phyloP scores from a whole-genome alignment of 2,888 invertebrate genomes.

The Drepana falcataria region DNA sequence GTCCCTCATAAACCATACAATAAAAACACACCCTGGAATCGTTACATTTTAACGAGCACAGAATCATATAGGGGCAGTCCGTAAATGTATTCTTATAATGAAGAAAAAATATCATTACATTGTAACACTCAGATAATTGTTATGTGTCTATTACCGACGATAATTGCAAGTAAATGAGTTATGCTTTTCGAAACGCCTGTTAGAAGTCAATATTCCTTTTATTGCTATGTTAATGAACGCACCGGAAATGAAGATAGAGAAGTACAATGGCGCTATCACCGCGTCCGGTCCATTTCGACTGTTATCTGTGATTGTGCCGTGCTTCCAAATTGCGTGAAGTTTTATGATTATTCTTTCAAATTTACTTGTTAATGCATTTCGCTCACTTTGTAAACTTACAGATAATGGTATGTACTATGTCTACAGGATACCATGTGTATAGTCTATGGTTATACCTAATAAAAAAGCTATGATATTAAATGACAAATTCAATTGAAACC shows the following conservation, averaged over 20 bases:
- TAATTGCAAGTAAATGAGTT: conserved; percentile 6
- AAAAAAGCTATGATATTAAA: no score
- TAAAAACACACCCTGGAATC: conserved; percentile 68
- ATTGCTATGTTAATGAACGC: conserved; percentile 37
- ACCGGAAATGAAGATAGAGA: conserved; percentile 48
- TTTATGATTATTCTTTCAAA: conserved; percentile 52
- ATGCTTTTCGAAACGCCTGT: conserved; percentile 18
- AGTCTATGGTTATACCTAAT: no score
- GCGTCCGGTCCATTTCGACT: conserved; percentile 46
- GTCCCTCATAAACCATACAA: conserved; percentile 67
- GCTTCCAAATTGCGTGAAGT: conserved; percentile 38
- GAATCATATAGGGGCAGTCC: conserved; percentile 69
- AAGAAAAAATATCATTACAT: conserved; percentile 38
- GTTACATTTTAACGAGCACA: conserved; percentile 71
- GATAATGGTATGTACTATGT: background rate
- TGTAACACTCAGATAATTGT: background rate
- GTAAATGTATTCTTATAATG: conserved; percentile 44
- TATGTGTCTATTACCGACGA: conserved; percentile 8
- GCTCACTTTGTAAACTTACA: conserved; percentile 10
- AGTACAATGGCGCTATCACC: conserved; percentile 50
- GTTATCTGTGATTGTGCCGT: conserved; percentile 43
- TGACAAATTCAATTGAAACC: no score
- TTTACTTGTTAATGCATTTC: conserved; percentile 50
- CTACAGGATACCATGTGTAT: no score
- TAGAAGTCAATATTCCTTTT: conserved; percentile 44